Base-by-base conservation (phyloP, 2,888 invertebrate genomes). In the Pollenia angustigena region DNA sequence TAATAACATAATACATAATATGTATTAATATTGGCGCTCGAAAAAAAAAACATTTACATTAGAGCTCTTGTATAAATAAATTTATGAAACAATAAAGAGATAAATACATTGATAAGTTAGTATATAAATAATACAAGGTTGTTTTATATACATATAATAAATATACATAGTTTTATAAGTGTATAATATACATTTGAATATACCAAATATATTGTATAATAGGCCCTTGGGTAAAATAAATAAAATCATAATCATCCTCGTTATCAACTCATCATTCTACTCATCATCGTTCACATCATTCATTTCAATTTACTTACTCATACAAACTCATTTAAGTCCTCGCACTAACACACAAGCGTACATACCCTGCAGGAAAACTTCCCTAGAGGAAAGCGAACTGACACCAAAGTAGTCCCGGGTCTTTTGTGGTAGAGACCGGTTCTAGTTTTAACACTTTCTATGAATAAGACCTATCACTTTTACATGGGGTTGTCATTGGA, bases 191-290 rank as follows among this genome's bases (percentile, higher is more conserved):
- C 10, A 44, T 42, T 42, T 14, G 44, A 46, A 64, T 64, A 14
- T 46, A 18, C 48, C 18, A 78, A 68, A 48, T 58, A 50, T 62
- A n/a, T 74, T 78, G 23, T 71, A 42, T 81, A 78, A 78, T 84
- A 81, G 84, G 69, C 78, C 72, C 84, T 87, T 81, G 84, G 78
- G 78, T 76, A 74, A 84, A 81, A 81, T 78, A 87, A 87, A 87
- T 81, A 85, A 74, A 87, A 78, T 72, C 81, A 71, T 71, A 56
- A 66, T 66, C 79, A 83, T 58, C 74, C 68, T 52, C 60, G 40
- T 72, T 78, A 85, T 71, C 69, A 66, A 18, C 71, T 56, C 75
- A 84, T 85, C 76, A 75, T 62, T 10, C 83, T 18, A 40, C 60
- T 76, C 76, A 84, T 74, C 69, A 75, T 50, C 72, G 56, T 42